Base-by-base conservation (phyloP, 2,113 vertebrate species). In the Myanophis thanlyinensis region DNA sequence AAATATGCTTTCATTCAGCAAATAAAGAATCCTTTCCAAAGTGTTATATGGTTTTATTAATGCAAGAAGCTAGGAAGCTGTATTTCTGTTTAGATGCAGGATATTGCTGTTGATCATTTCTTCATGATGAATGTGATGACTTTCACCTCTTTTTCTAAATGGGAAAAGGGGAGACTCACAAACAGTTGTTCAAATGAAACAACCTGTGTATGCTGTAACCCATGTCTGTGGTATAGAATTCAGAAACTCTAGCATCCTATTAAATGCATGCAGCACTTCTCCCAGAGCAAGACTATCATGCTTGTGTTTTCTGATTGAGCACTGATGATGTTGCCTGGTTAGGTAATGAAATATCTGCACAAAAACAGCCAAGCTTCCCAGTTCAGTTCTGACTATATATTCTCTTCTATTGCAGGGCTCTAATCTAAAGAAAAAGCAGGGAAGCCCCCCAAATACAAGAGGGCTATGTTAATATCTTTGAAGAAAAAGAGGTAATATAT, bases 21-120 rank as follows among this genome's bases (percentile, higher is more conserved):
- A 95, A 92, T 93, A 94, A 89, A 89, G 85, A 95, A 94, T 93
- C 67, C 59, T 93, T 95, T 93, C 92, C 93, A 95, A 84, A 90
- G 54, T 90, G 46, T 46, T 9, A 0, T 94, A 86, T 53, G 85
- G 40, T 87, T 95, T 94, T 94, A 95, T 96, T 96, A 95, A 93
- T 94, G 93, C 87, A 90, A 95, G 59, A 88, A 94, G 35, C 40
- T 15, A 27, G 49, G 90, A 91, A 93, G 12, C 86, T 85, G 1
- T 89, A 35, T 91, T 95, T 94, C 90, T 49, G 6, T 67, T 93
- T 48, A 46, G 22, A 87, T 88, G 87, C 94, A 94, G 94, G 89
- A 93, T 92, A 89, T 91, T 95, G 51, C 90, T 90, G 54, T 88
- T 92, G 59, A 88, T 93, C 90, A 84, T 27, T 93, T 87, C 9